Base-by-base conservation (phyloP, 2,113 vertebrate genomes). In the Proterorhinus semilunaris region DNA sequence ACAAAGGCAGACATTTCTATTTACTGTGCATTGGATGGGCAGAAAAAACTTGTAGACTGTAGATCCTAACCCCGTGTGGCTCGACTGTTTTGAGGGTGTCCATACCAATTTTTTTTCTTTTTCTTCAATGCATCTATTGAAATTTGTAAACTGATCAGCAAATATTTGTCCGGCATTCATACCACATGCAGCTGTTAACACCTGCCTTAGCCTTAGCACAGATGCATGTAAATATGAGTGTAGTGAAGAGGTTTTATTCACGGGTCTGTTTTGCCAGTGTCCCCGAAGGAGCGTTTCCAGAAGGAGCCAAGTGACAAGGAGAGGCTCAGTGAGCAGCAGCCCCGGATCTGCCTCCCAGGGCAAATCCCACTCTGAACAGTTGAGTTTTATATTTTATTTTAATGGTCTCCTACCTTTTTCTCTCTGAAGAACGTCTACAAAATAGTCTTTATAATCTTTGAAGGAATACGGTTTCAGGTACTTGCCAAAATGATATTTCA, bases 341-440 rank as follows among this genome's bases (percentile, higher is more conserved):
- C 74, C 78, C n/a, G 76, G 68, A 10, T 76, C 65, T 69, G 67
- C 52, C 51, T 71, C 72, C 21, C 72, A 70, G 6, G n/a, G 62
- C 48, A 79, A 69, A 76, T 58, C 64, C 2, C 59, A 53, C 61
- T 57, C 69, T 72, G 83, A 80, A 78, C 71, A 62, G 82, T 87
- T 78, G 8, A 17, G 65, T 72, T 53, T 66, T 21, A 46, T 17
- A 8, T 74, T 62, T 66, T 44, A 54, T 69, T 10, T 55, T 36
- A 8, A 63, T 1, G 36, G 7, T 61, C 27, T 3, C 27, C 27
- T 3, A 36, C 27, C 27, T 5, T 36, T 36, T 36, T 36, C 27
- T 36, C 27, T 36, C 27, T 2, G 27, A 36, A 3, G 27, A 36
- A 5, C 27, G 2, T 36, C 27, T 36, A 36, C 27, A 36, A 36